Conservation (phyloP, 1,140 invertebrate genomes). For the Drosophila sp. region DNA sequence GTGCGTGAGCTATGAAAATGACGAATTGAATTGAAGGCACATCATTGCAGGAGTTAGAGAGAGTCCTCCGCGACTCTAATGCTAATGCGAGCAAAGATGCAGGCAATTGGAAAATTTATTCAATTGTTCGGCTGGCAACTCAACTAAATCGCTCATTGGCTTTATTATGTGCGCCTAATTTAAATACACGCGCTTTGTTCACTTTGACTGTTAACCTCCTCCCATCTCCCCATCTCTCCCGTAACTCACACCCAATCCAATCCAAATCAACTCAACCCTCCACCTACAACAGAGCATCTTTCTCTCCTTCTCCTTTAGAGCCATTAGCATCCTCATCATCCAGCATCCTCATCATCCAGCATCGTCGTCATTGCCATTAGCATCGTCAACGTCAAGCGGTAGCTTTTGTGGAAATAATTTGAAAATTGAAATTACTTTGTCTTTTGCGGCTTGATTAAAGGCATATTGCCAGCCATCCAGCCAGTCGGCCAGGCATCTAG, state of each 20-base stretch:
- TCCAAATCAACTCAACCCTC: slow-evolving; percentile 1
- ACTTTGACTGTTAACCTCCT: slow-evolving; percentile 3
- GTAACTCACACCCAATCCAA: neutral
- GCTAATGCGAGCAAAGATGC: slow-evolving; percentile 65
- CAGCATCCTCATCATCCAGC: slow-evolving; percentile 19
- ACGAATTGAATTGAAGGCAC: slow-evolving; percentile 15
- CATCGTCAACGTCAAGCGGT: slow-evolving; percentile 22
- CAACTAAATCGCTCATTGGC: slow-evolving; percentile 82
- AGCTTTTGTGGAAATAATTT: slow-evolving; percentile 74
- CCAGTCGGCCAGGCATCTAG: slow-evolving; percentile 73
- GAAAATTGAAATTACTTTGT: slow-evolving; percentile 74
- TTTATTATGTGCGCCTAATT: slow-evolving; percentile 76
- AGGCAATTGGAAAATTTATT: slow-evolving; percentile 82
- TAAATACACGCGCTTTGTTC: slow-evolving; percentile 65
- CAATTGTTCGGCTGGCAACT: slow-evolving; percentile 73
- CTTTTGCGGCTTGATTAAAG: slow-evolving; percentile 72
- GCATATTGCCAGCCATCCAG: slow-evolving; percentile 96
- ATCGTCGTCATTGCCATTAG: slow-evolving; percentile 31
- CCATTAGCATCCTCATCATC: slow-evolving; percentile 23
- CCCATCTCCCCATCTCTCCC: neutral
- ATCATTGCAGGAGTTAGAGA: neutral
- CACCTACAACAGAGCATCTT: neutral
- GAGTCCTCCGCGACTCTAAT: slow-evolving; percentile 41
- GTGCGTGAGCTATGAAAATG: slow-evolving; percentile 30
- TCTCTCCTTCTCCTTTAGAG: neutral